phyloP scores from a whole-genome alignment of 2,888 invertebrate genomes.

The Andrena chrysosceles region DNA sequence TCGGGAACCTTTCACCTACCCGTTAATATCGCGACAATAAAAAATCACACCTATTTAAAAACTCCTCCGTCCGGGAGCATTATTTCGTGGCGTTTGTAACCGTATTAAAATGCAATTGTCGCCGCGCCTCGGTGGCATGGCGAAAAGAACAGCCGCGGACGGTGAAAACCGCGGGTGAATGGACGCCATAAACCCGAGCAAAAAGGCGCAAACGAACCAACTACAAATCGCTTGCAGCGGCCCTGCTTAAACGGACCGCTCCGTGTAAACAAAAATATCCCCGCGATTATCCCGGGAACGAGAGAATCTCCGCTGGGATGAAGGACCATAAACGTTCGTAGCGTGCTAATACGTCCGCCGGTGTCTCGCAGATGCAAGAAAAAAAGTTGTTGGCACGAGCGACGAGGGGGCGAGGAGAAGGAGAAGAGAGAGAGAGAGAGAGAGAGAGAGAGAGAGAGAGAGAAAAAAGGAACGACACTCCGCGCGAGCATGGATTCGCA shows the following conservation, averaged over 20 bases:
- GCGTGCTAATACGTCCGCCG: background rate
- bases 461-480: background rate
- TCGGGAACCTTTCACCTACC: background rate
- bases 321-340: constrained; percentile 30
- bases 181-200: constrained; percentile 42
- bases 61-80: background rate
- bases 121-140: background rate
- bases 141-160: constrained; percentile 30
- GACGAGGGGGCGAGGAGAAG: background rate
- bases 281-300: background rate
- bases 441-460: too few species aligned
- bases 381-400: constrained; percentile 32
- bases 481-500: constrained; percentile 10
- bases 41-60: background rate
- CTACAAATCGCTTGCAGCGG: constrained; percentile 33
- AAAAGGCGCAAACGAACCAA: constrained; percentile 39
- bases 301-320: background rate
- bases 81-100: background rate
- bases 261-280: constrained; percentile 31
- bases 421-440: too few species aligned
- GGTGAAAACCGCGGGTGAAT: constrained; percentile 27
- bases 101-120: background rate
- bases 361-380: constrained; percentile 17
- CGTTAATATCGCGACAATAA: background rate
- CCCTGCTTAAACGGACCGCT: background rate